Evolutionary conservation across 2,888 invertebrate genomes (phyloP), one percentile per base, ranked within the genome.

Genomic region (Synanthedon andrenaeformis): DNA sequence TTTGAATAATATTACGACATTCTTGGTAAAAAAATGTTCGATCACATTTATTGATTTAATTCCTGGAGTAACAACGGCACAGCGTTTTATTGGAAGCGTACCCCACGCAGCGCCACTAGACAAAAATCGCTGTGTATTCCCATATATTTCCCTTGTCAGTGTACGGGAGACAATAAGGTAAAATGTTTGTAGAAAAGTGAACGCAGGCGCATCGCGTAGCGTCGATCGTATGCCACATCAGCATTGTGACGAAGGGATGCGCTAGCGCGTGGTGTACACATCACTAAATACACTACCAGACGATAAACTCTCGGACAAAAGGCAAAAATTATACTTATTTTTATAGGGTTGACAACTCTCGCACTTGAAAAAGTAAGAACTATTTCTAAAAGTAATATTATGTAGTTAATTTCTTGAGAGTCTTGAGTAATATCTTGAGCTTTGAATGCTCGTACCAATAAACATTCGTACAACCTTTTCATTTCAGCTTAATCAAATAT

Each of bases 81-180:
- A 57, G 65, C 67, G 71, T 66, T 72, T 76, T 71, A 74, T 65
- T 66, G 64, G 58, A 62, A 64, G 60, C 61, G 57, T 76, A 74
- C 81, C 83, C 82, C 82, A 82, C 82, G 82, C 82, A 76, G 76
- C 59, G 76, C 61, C 65, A 70, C 77, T 83, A 84, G 84, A 84
- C 85, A 87, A 84, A 86, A 84, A 84, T 85, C 84, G 70, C 76
- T 67, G 72, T 70, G 70, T 59, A 75, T 73, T 68, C 72, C 72
- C 77, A 80, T 85, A 83, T 80, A 82, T 86, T 81, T 72, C 67
- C 62, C 69, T 70, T 81, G 82, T 75, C 83, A 76, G 62, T 65
- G 68, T 67, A 64, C 71, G 62, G 66, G 63, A 71, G 72, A 82
- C 82, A 85, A 79, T 78, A 69, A 75, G 62, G 72, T 76, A 78